phyloP scores from a whole-genome alignment of 2,113 vertebrate species.

The Anhinga anhinga region DNA sequence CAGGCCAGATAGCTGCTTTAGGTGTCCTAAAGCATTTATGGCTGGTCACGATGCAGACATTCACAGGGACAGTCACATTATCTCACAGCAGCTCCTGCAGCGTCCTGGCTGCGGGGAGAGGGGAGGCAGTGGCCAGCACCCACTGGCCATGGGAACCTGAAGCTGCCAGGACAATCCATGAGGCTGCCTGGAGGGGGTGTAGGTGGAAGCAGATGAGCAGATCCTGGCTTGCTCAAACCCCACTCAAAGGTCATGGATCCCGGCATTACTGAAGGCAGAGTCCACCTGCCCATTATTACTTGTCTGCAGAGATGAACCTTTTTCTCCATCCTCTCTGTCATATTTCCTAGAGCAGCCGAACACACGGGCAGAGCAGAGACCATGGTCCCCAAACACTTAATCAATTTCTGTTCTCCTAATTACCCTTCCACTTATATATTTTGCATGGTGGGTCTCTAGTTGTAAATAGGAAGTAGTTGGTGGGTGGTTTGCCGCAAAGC shows the following conservation, averaged over 20 bases:
- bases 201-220: neutral
- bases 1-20: neutral
- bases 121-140: fast-evolving
- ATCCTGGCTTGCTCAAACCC: neutral
- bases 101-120: neutral
- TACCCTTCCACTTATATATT: neutral
- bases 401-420: neutral
- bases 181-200: neutral
- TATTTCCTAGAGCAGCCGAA: neutral
- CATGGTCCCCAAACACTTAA: neutral
- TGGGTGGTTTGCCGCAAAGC: neutral
- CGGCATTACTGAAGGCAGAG: neutral
- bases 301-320: neutral
- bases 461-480: neutral
- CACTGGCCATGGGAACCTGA: fast-evolving
- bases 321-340: neutral
- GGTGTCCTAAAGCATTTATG: neutral
- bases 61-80: neutral
- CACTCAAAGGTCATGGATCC: neutral
- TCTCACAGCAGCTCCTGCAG: neutral
- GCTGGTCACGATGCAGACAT: neutral
- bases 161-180: neutral
- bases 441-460: neutral
- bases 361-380: neutral
- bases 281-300: neutral